Evolutionary conservation across 2,113 vertebrate species (phyloP).

Genomic region (Cyanoliseus patagonus): DNA sequence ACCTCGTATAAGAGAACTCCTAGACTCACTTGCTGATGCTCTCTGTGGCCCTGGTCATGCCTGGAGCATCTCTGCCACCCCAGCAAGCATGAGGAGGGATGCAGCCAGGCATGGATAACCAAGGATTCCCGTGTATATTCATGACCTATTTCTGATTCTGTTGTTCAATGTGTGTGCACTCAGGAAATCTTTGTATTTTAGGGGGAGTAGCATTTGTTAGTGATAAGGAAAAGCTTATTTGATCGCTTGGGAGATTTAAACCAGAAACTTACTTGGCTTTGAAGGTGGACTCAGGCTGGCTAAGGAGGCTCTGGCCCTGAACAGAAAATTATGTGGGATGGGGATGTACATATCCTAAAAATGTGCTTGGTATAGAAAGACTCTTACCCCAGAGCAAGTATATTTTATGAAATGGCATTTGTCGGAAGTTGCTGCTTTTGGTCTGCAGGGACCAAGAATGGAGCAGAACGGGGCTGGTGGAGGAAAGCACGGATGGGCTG

Average conservation of each 20-base stretch:
- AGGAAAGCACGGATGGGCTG: not conserved
- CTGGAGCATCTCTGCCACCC: not conserved
- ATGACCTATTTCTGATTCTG: conserved; percentile 59
- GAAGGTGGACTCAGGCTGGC: not conserved
- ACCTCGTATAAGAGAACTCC: rapidly evolving
- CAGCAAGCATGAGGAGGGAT: not conserved
- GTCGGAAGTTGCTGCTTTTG: not conserved
- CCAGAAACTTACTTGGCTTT: not conserved
- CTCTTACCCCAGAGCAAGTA: not conserved
- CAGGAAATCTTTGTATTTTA: not conserved
- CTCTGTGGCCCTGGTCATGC: not conserved
- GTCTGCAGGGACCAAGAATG: not conserved
- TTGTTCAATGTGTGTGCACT: not conserved
- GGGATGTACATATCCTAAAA: not conserved
- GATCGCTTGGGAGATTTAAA: not conserved
- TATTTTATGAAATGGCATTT: not conserved
- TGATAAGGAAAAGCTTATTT: not conserved
- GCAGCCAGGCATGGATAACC: conserved; percentile 3
- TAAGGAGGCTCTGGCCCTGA: not conserved
- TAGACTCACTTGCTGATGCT: not conserved
- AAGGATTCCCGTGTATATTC: not conserved
- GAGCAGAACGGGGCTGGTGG: not conserved
- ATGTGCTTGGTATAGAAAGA: not conserved
- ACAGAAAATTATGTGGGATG: not conserved
- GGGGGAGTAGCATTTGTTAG: not conserved